These are phyloP conservation scores for Cosmorhoe ocellata DNA, from an alignment of 2,888 invertebrate genomes.

Conservation along the genomic window DNA sequence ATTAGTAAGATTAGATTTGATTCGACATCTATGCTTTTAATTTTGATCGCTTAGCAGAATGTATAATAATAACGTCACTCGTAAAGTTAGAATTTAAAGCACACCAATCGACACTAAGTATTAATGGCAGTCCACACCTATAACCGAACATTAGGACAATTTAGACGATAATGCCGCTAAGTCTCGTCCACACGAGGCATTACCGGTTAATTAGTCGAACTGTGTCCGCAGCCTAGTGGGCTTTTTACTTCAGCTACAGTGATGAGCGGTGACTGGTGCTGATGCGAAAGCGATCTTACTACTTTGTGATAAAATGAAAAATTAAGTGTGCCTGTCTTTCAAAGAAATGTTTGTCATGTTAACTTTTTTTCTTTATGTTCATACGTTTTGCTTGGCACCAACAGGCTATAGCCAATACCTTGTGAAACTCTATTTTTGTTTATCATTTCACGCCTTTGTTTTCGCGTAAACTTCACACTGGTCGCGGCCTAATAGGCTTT, in stretches of 20 bases:
- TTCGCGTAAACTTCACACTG: neutral
- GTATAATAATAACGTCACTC: conserved; percentile 12
- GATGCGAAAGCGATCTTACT: neutral
- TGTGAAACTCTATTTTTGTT: no score
- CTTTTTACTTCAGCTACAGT: conserved; percentile 10
- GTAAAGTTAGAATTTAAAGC: conserved; percentile 24
- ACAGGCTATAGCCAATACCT: no score
- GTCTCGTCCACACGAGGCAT: conserved; percentile 68
- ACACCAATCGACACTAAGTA: conserved; percentile 30
- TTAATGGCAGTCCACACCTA: conserved; percentile 43
- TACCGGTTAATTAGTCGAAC: conserved; percentile 72
- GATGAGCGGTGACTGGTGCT: neutral
- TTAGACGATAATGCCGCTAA: conserved; percentile 78
- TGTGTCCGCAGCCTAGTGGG: conserved; percentile 57
- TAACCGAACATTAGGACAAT: conserved; percentile 79
- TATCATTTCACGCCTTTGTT: neutral
- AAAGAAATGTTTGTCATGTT: no score
- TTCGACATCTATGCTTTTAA: no score
- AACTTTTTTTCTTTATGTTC: no score
- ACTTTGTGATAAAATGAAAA: no score
- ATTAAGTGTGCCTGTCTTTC: no score
- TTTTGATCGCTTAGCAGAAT: no score
- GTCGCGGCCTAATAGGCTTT: conserved; percentile 53
- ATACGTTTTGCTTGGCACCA: no score
- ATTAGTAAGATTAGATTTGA: no score